These are phyloP conservation scores for Agrochola macilenta DNA, from an alignment of 2,888 invertebrate genomes.

Conservation along the genomic window DNA sequence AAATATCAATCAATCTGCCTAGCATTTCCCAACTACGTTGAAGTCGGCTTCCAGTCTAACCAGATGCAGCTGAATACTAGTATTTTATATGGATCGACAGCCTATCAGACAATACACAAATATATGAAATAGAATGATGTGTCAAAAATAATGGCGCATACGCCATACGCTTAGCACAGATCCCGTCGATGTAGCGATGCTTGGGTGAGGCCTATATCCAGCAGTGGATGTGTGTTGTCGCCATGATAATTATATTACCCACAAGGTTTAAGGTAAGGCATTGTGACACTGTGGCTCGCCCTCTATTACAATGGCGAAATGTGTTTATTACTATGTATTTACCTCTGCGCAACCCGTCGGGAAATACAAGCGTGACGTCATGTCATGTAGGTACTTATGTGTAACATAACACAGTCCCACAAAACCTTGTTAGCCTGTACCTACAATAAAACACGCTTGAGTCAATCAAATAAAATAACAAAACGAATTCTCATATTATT, in stretches of 20 bases:
- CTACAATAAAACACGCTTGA: slow-evolving; percentile 4
- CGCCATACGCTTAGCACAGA: not conserved
- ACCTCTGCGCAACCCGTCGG: not conserved
- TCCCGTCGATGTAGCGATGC: too few species aligned
- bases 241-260: not conserved
- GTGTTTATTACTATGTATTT: not conserved
- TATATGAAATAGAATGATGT: not conserved
- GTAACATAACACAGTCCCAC: not conserved
- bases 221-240: not conserved
- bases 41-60: too few species aligned
- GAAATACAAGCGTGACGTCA: not conserved
- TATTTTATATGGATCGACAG: too few species aligned
- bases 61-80: too few species aligned
- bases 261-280: not conserved
- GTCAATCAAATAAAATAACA: slow-evolving; percentile 32
- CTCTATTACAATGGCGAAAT: not conserved
- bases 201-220: not conserved
- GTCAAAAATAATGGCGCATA: not conserved
- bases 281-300: not conserved
- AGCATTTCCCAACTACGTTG: too few species aligned
- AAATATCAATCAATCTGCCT: not conserved
- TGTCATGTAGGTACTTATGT: not conserved
- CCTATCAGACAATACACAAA: too few species aligned
- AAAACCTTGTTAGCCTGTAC: not conserved
- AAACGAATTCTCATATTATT: slow-evolving; percentile 40